These are phyloP conservation scores for Halcyon smyrnensis DNA, from an alignment of 2,797 vertebrate species.

Conservation along the genomic window DNA sequence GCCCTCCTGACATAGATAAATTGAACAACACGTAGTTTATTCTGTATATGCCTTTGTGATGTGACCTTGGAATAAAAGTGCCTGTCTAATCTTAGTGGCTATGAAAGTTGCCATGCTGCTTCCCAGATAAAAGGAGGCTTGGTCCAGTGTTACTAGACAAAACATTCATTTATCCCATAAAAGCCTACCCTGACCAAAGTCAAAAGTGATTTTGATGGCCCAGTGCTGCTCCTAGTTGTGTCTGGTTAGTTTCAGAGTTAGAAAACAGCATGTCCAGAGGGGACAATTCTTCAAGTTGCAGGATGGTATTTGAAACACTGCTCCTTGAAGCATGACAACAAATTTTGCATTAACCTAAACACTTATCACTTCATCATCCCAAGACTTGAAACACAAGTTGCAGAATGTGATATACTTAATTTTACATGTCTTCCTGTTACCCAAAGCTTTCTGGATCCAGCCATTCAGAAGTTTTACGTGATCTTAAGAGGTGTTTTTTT, in stretches of 20 bases:
- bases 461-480: not conserved
- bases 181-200: not conserved
- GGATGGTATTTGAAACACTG: not conserved
- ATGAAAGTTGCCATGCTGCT: not conserved
- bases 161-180: not conserved
- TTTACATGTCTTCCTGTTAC: not conserved
- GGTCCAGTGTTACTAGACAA: not conserved
- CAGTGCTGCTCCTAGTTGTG: not conserved
- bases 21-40: not conserved
- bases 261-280: not conserved
- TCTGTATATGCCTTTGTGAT: not conserved
- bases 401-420: not conserved
- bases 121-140: not conserved
- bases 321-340: not conserved
- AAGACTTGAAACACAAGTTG: not conserved
- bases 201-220: not conserved
- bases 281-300: not conserved
- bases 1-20: not conserved
- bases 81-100: not conserved
- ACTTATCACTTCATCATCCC: not conserved
- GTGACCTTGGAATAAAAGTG: not conserved
- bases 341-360: not conserved
- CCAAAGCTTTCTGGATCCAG: not conserved
- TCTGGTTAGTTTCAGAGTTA: not conserved
- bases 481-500: not conserved